Evolutionary conservation across 2,888 invertebrate genomes (phyloP), one percentile per base, ranked within the genome.

Genomic region (Meiosimyza decipiens): DNA sequence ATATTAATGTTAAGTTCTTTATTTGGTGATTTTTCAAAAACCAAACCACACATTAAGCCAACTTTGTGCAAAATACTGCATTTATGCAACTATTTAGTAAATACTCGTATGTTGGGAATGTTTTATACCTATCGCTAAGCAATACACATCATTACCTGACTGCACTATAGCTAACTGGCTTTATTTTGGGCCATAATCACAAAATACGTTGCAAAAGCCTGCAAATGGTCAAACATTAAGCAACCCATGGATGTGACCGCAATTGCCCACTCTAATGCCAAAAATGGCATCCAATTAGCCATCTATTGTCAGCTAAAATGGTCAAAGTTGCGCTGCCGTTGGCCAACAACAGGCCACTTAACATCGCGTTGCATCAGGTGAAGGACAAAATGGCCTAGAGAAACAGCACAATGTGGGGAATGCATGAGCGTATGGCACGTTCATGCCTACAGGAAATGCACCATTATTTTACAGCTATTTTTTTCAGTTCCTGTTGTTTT

Each of bases 281-380:
- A 84, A 84, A 84, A 85, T 83, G 82, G 82, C 79, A 80, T 80
- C 81, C 84, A 84, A 84, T 84, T 84, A 84, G 83, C 80, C 81
- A 74, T 67, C 79, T 78, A 83, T 83, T 83, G 82, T 82, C 71
- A 75, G 75, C 60, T 62, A 18, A n/a, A 55, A 54, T 40, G 74
- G 75, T 47, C 77, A 75, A 47, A 9, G 60, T 13, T n/a, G 57
- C 64, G 15, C 54, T 74, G 71, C 77, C 79, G 75, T 79, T 52
- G 52, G 15, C 28, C 28, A 28, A 28, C 28, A 28, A 4, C 28
- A 28, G 28, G 28, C 16, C 16, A 47, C 57, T 28, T 22, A 57
- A 73, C n/a, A 51, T 9, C 16, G 28, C 18, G 60, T 52, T 55
- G 69, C 60, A 52, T 49, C 55, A 57, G 52, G 77, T 78, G 79